Conservation (phyloP, 2,888 invertebrate species). For the Axea sp. region DNA sequence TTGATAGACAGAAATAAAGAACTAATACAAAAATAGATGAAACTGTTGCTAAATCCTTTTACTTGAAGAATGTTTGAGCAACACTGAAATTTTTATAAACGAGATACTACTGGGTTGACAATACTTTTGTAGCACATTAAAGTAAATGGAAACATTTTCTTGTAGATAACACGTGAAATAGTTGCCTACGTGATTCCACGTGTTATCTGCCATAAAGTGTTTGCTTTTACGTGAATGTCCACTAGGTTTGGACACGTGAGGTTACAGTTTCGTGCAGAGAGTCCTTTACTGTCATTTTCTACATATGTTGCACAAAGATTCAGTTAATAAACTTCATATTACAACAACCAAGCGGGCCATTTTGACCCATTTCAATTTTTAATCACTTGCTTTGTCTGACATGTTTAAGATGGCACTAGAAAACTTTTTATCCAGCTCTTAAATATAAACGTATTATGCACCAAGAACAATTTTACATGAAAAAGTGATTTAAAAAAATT, state of each 20-base stretch:
- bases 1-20: no score
- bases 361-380: not conserved
- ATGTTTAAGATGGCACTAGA: no score
- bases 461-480: no score
- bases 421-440: no score
- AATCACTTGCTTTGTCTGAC: not conserved
- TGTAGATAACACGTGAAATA: conserved; percentile 45
- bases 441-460: no score
- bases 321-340: conserved; percentile 16
- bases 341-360: not conserved
- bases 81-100: conserved; percentile 16
- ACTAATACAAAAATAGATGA: no score
- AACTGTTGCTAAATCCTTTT: no score
- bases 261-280: conserved; percentile 30
- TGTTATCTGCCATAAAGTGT: conserved; percentile 41
- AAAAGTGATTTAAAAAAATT: no score
- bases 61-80: not conserved
- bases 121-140: conserved; percentile 41
- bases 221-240: conserved; percentile 37
- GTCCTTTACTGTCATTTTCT: conserved; percentile 25
- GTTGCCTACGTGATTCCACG: conserved; percentile 48
- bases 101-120: conserved; percentile 21
- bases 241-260: conserved; percentile 23
- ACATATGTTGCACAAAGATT: conserved; percentile 8
- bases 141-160: conserved; percentile 45